phyloP scores from a whole-genome alignment of 2,113 vertebrate species.

The Microtus pennsylvanicus region DNA sequence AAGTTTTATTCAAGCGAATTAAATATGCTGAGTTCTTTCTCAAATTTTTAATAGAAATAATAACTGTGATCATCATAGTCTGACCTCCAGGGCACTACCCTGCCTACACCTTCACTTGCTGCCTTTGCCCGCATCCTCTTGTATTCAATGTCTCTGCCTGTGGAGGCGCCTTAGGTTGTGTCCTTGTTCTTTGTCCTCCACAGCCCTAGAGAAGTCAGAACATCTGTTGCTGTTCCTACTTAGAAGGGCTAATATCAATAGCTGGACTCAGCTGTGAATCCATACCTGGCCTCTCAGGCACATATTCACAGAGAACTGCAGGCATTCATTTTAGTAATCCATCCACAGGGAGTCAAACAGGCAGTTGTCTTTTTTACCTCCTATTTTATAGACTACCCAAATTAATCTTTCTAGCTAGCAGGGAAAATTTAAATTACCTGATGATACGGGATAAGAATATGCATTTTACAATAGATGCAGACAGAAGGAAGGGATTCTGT shows the following conservation, averaged over 20 bases:
- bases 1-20: background rate
- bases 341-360: background rate
- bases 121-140: background rate
- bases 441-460: background rate
- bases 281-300: background rate
- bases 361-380: background rate
- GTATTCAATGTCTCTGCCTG: background rate
- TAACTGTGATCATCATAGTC: background rate
- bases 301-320: background rate
- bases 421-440: background rate
- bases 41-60: background rate
- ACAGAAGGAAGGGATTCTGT: background rate
- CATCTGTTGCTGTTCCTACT: background rate
- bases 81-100: background rate
- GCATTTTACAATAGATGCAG: background rate
- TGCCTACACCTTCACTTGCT: background rate
- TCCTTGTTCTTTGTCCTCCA: background rate
- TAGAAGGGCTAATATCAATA: background rate
- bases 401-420: background rate
- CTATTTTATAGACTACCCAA: constrained; percentile 8
- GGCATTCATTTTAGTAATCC: background rate
- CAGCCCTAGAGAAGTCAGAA: background rate
- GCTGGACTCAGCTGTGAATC: background rate
- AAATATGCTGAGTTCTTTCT: background rate
- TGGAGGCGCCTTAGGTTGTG: background rate